Evolutionary conservation across 2,113 vertebrate species (phyloP).

Genomic region (Phaetusa simplex): DNA sequence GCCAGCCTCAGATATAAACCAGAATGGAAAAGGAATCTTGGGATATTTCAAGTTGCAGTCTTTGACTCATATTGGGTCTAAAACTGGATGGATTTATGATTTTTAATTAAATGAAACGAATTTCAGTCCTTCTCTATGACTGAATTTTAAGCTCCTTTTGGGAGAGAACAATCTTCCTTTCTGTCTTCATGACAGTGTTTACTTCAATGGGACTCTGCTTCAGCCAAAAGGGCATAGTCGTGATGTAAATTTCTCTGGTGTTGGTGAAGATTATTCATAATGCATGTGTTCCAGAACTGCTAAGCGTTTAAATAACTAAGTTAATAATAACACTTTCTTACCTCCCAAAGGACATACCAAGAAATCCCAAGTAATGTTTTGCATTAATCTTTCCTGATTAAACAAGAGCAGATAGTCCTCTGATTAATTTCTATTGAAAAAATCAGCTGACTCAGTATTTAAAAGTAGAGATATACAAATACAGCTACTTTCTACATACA

Average conservation of each 20-base stretch:
- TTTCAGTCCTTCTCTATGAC: not conserved
- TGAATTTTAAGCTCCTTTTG: not conserved
- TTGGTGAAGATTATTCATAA: not conserved
- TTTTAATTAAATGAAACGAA: conserved; percentile 11
- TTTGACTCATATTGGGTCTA: not conserved
- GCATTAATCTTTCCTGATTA: not conserved
- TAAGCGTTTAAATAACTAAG: not conserved
- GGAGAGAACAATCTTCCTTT: not conserved
- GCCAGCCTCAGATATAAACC: not conserved
- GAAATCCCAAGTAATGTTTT: not conserved
- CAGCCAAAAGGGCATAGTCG: not conserved
- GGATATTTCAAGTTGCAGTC: not conserved
- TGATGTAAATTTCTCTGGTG: not conserved
- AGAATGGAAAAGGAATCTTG: not conserved
- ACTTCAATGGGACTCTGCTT: not conserved
- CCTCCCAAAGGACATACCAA: not conserved
- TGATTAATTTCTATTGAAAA: not conserved
- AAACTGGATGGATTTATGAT: not conserved
- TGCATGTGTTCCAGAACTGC: not conserved
- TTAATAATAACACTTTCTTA: not conserved
- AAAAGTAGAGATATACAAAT: not conserved
- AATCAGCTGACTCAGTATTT: not conserved
- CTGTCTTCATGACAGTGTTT: not conserved
- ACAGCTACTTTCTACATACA: not conserved
- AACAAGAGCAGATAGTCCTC: not conserved